A percentile compares a stretch with the other conserved stretches of the same genome.
Conservation (phyloP, 2,113 vertebrate genomes). For the Forbesichthys papilliferus region DNA sequence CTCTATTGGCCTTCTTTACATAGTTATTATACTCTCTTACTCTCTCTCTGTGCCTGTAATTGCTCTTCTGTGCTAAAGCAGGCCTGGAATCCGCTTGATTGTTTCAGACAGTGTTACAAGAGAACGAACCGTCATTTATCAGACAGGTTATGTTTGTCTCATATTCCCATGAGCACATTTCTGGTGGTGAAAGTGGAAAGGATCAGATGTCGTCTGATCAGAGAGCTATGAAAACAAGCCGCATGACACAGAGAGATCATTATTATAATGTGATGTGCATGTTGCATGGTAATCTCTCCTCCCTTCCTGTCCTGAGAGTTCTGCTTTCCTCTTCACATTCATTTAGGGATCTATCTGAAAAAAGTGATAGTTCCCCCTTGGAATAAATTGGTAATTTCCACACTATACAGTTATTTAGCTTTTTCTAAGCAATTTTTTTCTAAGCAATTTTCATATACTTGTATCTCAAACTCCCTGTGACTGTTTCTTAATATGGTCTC, state of each 20-base stretch:
- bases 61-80: not conserved
- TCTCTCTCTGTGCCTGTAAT: not conserved
- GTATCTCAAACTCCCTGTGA: too few species aligned
- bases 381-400: too few species aligned
- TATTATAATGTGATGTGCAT: conserved; percentile 11
- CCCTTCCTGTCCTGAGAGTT: conserved; percentile 20
- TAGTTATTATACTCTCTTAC: not conserved
- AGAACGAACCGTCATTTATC: not conserved
- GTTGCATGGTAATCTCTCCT: conserved; percentile 9
- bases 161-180: not conserved
- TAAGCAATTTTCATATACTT: too few species aligned
- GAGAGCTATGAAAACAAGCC: not conserved
- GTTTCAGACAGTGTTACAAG: not conserved
- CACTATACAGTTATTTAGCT: too few species aligned
- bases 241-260: conserved; percentile 3
- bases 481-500: too few species aligned
- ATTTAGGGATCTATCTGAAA: not conserved
- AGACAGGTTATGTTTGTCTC: not conserved
- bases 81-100: not conserved
- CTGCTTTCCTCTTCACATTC: conserved; percentile 2
- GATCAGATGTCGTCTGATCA: conserved; percentile 4
- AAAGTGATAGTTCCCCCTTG: too few species aligned
- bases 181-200: not conserved
- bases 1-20: conserved; percentile 1
- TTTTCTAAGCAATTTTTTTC: too few species aligned